Evolutionary conservation across 1,140 invertebrate genomes (phyloP), one percentile per base, ranked within the genome.

Genomic region (Antheraea pernyi): DNA sequence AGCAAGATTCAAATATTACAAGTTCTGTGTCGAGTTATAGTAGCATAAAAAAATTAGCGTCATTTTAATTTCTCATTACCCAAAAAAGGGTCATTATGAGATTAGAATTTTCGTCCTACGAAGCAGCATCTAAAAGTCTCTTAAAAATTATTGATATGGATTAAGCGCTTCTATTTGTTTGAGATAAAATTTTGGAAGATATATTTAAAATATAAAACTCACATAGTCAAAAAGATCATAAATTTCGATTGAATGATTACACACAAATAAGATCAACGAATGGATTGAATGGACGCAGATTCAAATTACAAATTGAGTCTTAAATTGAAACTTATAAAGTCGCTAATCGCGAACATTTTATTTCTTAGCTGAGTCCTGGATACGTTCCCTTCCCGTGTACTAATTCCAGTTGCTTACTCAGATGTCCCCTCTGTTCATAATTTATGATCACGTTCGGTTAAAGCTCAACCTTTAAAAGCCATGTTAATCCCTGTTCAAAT

Each of bases 341-440:
- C 71, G n/a, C 30, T 60, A 62, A 63, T 74, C 6, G 5, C 46
- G 22, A 65, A 59, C 37, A 16, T 13, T 36, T 19, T 19, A 16
- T 69, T 73, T 71, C 22, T 19, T 22, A 5, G 9, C 19, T 18
- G 1, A 42, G 67, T 65, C 13, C 19, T 65, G 16, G 46, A 53
- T 61, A 65, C 36, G 16, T 65, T 65, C 75, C 71, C 73, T 79
- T 76, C 75, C 67, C 62, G 60, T n/a, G 62, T 30, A 76, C 70
- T 75, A 77, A 80, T 77, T 76, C 73, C 77, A 77, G 76, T 85
- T 81, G 81, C 79, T 79, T 81, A 80, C 82, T 78, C 80, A 83
- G 78, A 80, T 81, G 81, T 75, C 73, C 78, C 81, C 77, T 76
- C 69, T 60, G 67, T 70, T 65, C 73, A 80, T 86, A 84, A 84